Base-by-base conservation (phyloP, 2,888 invertebrate genomes). In the Ariolimax columbianus region DNA sequence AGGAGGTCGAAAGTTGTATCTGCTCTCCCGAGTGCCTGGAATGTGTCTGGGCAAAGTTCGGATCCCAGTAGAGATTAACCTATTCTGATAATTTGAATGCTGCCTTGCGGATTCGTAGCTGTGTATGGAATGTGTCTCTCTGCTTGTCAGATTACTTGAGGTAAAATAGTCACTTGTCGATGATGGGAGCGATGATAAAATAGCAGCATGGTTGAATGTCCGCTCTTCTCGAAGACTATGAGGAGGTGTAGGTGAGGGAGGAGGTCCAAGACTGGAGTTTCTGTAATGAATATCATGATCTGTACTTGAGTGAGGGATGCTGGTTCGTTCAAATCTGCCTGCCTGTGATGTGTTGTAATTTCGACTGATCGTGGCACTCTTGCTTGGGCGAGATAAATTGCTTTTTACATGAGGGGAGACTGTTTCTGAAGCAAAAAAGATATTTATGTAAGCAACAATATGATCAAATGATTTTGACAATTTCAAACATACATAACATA, bases 281-380 rank as follows among this genome's bases (percentile, higher is more conserved):
- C 47, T 75, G 70, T 86, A 86, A 43, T 82, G 80, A 68, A 87
- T 87, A 70, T 75, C 80, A 43, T 86, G 75, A 78, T 88, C 88
- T 33, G 88, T 88, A 36, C 63, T 80, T 43, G 88, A 88, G 40
- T 86, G 86, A 36, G 88, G 85, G 26, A 86, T 83, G 19, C 51
- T 40, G 6, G 51, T 66, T 72, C 40, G 36, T 51, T 81, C 81
- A 81, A n/a, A 40, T 72, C 81, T 51, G 43, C 68, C 80, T 79
- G 33, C 11, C 47, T 80, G n/a, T 26, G 70, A 47, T 26, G 55
- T 55, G n/a, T 63, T 66, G 26, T 36, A 30, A 40, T n/a, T 78
- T 19, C 51, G 70, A 51, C 51, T 30, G 30, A 72, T 72, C 36
- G 81, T 81, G 23, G 70, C 72, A 51, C 14, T n/a, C 30, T 72